phyloP scores from a whole-genome alignment of 1,140 invertebrate genomes.

The Brachystomella parvula region DNA sequence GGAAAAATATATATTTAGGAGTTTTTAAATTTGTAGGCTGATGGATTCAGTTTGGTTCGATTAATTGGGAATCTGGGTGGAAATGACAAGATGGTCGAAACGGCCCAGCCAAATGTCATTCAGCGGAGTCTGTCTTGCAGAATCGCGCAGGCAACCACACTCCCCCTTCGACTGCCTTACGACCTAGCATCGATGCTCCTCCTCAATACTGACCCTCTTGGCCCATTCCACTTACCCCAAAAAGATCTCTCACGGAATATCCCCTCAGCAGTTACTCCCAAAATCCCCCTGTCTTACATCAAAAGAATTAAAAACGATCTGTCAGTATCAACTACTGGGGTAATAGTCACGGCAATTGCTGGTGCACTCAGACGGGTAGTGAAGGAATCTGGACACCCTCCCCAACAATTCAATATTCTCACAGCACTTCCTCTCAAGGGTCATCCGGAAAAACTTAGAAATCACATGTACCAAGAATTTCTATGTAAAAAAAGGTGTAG shows the following conservation, averaged over 20 bases:
- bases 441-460: slow-evolving; percentile 9
- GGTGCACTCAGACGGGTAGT: not conserved
- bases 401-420: not conserved
- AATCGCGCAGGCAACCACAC: not conserved
- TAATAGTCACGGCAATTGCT: not conserved
- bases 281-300: not conserved
- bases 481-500: not conserved
- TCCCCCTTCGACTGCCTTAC: not conserved
- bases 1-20: no score
- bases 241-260: not conserved
- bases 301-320: not conserved
- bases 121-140: not conserved
- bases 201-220: not conserved
- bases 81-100: not conserved
- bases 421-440: not conserved
- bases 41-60: not conserved
- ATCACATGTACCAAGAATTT: slow-evolving; percentile 10
- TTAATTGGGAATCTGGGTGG: not conserved
- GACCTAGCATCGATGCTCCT: not conserved
- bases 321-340: not conserved
- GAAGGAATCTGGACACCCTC: not conserved
- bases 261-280: not conserved
- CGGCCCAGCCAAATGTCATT: not conserved
- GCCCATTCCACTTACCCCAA: not conserved
- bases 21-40: not conserved